Base-by-base conservation (phyloP, 2,888 invertebrate species). In the Pyralis farinalis region DNA sequence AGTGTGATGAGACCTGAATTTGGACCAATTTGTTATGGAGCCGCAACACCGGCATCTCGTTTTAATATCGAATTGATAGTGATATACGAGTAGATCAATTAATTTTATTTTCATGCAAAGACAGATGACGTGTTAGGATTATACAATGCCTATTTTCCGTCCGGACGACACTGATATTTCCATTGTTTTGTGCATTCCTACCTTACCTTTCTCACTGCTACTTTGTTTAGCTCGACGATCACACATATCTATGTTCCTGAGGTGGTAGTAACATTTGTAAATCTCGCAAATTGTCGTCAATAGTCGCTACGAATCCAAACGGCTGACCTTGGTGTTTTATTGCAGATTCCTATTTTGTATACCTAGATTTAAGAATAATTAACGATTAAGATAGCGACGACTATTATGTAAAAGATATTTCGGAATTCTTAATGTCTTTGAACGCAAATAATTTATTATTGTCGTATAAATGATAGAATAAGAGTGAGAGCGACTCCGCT, bases 261-360 rank as follows among this genome's bases (percentile, higher is more conserved):
- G 47, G 53, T 60, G 58, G 58, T 62, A 63, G 41, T 35, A 35
- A 36, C 49, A 42, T 35, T 40, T 27, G 40, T 44, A 36, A 38
- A 35, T 36, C 21, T 42, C 12, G 34, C 39, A 40, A 40, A 32
- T 25, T 49, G 40, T 44, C 35, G 40, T 43, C 29, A 30, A 37
- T 41, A 31, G 49, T 49, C 47, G 47, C 52, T 49, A 49, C 49
- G 27, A 40, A 43, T 37, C 47, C 47, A 38, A 32, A 25, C 25
- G 7, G 32, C 34, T 43, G 12, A 58, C 47, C 52, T 49, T 54
- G 48, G 53, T 59, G 44, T 66, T 71, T 74, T 78, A 86, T 87
- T 87, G 87, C 87, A 87, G 87, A 87, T 87, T 87, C 87, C 86
- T 87, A 77, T 81, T 81, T 83, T 83, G 63, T 83, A 78, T 62